phyloP scores from a whole-genome alignment of 2,888 invertebrate genomes.

The Dolichomitus sp. region DNA sequence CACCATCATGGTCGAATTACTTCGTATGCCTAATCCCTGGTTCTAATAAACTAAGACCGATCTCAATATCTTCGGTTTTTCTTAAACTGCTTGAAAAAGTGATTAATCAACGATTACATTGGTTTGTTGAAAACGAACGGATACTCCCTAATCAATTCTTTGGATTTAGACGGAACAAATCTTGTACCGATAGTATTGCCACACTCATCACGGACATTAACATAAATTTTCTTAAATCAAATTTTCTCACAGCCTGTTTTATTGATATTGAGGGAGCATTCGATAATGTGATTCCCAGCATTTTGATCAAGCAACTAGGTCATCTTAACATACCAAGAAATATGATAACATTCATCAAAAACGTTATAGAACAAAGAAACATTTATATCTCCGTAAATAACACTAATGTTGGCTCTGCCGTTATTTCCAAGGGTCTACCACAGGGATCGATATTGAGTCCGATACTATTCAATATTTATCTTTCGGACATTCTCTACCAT shows the following conservation, averaged over 20 bases:
- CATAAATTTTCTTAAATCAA: slow-evolving; percentile 2
- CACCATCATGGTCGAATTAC: slow-evolving; percentile 5
- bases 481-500: too few relatives aligned
- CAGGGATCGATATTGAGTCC: too few relatives aligned
- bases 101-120: slow-evolving; percentile 1
- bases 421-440: too few relatives aligned
- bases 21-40: slow-evolving; percentile 9
- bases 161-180: too few relatives aligned
- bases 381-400: too few relatives aligned
- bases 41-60: slow-evolving; percentile 1
- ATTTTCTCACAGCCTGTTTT: slow-evolving; percentile 4
- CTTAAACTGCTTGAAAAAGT: slow-evolving; percentile 11
- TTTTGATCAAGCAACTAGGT: background rate
- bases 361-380: background rate
- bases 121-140: too few relatives aligned
- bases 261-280: slow-evolving; percentile 5
- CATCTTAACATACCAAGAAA: background rate
- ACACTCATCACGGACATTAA: slow-evolving; percentile 6
- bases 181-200: slow-evolving; percentile 10
- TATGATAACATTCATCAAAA: slow-evolving; percentile 3
- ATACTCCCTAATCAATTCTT: too few relatives aligned
- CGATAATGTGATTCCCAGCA: slow-evolving; percentile 18
- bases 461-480: too few relatives aligned
- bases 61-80: background rate
- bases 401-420: too few relatives aligned